phyloP scores from a whole-genome alignment of 2,113 vertebrate genomes.

The Mobula hypostoma region DNA sequence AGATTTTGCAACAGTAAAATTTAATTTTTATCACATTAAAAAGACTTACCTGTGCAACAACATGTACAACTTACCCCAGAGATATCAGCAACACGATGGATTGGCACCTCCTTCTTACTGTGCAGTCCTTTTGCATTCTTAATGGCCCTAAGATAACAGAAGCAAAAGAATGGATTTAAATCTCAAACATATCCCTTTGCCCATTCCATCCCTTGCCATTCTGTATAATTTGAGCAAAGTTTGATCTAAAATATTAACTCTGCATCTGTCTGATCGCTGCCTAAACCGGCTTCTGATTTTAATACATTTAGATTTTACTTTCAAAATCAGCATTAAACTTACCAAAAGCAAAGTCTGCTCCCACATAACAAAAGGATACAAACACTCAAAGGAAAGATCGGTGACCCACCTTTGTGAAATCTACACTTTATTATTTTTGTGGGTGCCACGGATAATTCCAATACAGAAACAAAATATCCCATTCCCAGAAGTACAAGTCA shows the following conservation, averaged over 20 bases:
- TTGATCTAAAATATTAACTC: no score
- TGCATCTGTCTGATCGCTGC: no score
- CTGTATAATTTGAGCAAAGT: no score
- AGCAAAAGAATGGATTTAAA: background rate
- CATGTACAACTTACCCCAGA: constrained; percentile 76
- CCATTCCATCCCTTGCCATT: no score
- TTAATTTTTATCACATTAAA: background rate
- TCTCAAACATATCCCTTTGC: background rate
- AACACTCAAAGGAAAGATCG: no score
- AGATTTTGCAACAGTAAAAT: background rate
- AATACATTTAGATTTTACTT: background rate
- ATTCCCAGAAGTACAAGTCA: background rate
- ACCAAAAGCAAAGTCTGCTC: background rate
- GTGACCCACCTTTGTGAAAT: no score
- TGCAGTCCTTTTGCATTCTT: constrained; percentile 97
- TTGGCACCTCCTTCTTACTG: constrained; percentile 97
- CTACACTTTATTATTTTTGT: no score
- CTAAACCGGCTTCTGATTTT: no score
- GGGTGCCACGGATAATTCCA: background rate
- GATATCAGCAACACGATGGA: constrained; percentile 93
- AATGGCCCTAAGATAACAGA: constrained; percentile 67
- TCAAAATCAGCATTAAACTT: background rate
- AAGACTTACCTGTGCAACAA: background rate
- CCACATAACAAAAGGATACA: no score
- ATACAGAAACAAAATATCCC: background rate